phyloP scores from a whole-genome alignment of 2,888 invertebrate species.

The Tenthredo notha region DNA sequence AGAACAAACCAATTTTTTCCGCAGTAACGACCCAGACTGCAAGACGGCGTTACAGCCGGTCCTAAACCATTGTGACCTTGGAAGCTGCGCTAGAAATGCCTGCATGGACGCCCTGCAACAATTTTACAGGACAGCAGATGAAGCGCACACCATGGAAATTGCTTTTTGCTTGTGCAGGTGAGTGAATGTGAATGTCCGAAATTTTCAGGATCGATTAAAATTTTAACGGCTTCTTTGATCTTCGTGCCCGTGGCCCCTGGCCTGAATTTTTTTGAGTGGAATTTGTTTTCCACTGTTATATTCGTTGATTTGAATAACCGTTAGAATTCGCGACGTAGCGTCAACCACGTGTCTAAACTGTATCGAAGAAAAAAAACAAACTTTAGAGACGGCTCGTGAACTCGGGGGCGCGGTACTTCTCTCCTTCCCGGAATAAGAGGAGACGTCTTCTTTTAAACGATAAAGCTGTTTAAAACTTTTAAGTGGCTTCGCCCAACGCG shows the following conservation, averaged over 20 bases:
- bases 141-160: conserved; percentile 92
- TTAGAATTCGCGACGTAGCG: not conserved
- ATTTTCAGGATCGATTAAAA: conserved; percentile 34
- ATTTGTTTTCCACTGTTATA: conserved; percentile 27
- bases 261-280: not conserved
- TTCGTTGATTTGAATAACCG: conserved; percentile 10
- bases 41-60: conserved; percentile 90
- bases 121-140: conserved; percentile 90
- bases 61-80: conserved; percentile 89
- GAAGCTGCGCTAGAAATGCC: conserved; percentile 89
- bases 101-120: conserved; percentile 93
- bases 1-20: conserved; percentile 1
- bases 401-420: not conserved
- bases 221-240: not conserved
- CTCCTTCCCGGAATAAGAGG: conserved; percentile 27
- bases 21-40: conserved; percentile 90
- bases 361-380: conserved; percentile 32
- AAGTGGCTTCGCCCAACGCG: conserved; percentile 64
- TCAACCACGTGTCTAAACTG: conserved; percentile 42
- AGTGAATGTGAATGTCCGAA: conserved; percentile 76
- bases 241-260: not conserved
- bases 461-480: conserved; percentile 69
- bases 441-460: conserved; percentile 53
- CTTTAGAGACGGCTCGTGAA: conserved; percentile 37
- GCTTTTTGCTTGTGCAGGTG: conserved; percentile 97